Base-by-base conservation (phyloP, 2,113 vertebrate genomes). In the Eptatretus burgeri region DNA sequence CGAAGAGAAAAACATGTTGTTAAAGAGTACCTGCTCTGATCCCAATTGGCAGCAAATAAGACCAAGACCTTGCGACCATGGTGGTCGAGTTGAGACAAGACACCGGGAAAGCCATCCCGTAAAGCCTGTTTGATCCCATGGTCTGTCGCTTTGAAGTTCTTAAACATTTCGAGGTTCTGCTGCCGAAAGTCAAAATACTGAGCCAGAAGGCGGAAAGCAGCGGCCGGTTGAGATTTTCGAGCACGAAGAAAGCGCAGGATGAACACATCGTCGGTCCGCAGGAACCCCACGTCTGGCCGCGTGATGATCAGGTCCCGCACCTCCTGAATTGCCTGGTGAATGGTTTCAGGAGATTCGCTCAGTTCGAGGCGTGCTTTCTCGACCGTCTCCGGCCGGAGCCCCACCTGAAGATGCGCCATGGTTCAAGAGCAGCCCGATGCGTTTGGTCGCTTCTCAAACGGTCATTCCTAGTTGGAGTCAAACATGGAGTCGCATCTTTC, bases 101-200 rank as follows among this genome's bases (percentile, higher is more conserved):
- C 91, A 0, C 91, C 91, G 0, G 91, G 91, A 67, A 96, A 96
- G 5, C 91, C 91, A 51, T 96, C 91, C 74, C 93, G 94, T 67
- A 96, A 78, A 0, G 88, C 91, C 71, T 96, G 91, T 66, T 96
- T 96, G 75, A 95, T 96, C 50, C 91, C 88, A 1, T 85, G 88
- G 72, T 96, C 91, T 1, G 87, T 96, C 70, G 91, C 80, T 74
- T 94, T 96, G 74, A 96, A 83, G 81, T 91, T 96, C 75, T 96
- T 95, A 76, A 96, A 96, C 91, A 96, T 96, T 72, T 96, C 91
- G 75, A 96, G 79, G 74, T 96, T 96, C 75, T 96, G 91, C 72
- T 96, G 88, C 17, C 91, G 74, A 71, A 95, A 96, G 70, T 96
- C 91, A 66, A 96, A 96, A 69, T 96, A 96, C 66, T 96, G 91